Evolutionary conservation across 2,113 vertebrate genomes (phyloP).

Genomic region (Castor canadensis): DNA sequence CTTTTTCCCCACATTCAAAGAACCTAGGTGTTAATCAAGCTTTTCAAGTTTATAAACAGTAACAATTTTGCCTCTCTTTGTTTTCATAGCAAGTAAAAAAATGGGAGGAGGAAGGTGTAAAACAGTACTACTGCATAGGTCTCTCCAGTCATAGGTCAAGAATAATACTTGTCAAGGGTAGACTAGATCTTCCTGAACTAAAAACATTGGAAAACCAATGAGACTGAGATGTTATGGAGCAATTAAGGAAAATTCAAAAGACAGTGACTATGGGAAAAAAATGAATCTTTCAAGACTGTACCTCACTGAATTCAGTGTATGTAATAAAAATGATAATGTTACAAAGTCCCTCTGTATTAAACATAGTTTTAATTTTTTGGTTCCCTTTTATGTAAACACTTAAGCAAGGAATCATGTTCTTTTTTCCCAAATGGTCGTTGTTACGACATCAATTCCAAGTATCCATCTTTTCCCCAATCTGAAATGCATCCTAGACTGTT

Average conservation of each 20-base stretch:
- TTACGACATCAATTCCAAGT: background rate
- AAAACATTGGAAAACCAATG: constrained; percentile 2
- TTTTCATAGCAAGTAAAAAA: background rate
- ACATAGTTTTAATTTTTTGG: background rate
- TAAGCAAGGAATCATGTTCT: background rate
- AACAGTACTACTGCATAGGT: background rate
- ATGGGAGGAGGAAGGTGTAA: background rate
- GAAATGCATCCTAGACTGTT: background rate
- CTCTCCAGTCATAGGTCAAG: background rate
- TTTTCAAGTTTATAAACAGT: background rate
- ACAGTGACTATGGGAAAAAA: background rate
- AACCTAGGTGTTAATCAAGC: background rate
- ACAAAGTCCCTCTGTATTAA: background rate
- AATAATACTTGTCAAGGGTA: background rate
- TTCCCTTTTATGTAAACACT: background rate
- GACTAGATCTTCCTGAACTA: background rate
- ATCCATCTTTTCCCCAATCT: background rate
- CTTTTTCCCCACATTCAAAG: background rate
- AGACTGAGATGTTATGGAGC: background rate
- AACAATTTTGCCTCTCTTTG: background rate
- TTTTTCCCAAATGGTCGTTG: background rate
- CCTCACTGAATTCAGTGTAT: background rate
- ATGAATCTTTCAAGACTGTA: background rate
- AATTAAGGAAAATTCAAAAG: constrained; percentile 27
- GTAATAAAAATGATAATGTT: background rate